Conservation (phyloP, 2,113 vertebrate genomes). For the Spermophilus dauricus region DNA sequence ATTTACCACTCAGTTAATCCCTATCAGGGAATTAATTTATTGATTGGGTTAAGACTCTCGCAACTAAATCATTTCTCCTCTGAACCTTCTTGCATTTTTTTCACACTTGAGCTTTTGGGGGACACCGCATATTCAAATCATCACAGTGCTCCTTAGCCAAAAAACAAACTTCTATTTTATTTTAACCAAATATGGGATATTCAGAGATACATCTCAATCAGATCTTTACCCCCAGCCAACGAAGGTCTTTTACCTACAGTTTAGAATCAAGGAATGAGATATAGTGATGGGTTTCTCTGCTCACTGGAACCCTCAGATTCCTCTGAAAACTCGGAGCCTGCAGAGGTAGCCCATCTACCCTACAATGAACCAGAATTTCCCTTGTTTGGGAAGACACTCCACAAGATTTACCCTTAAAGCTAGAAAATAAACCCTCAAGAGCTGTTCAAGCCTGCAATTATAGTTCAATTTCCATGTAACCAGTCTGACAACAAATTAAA, state of each 20-base stretch:
- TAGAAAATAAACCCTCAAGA: neutral
- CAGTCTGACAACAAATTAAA: neutral
- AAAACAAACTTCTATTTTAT: neutral
- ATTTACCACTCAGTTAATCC: no score
- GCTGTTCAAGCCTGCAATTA: neutral
- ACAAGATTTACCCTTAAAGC: neutral
- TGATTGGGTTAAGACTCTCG: no score
- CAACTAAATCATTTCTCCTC: no score
- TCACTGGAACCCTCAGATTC: neutral
- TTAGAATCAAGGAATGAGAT: neutral
- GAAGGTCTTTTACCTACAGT: neutral
- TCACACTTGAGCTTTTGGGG: no score
- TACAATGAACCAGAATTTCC: neutral
- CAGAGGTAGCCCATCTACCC: neutral
- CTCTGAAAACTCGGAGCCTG: neutral
- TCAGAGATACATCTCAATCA: neutral
- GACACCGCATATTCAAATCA: no score
- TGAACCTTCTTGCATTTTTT: no score
- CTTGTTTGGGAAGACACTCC: neutral
- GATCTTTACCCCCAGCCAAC: neutral
- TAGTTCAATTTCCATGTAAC: neutral
- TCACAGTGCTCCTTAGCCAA: neutral
- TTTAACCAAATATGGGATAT: neutral
- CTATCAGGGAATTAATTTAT: no score
- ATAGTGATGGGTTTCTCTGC: neutral